phyloP scores from a whole-genome alignment of 2,113 vertebrate species.

The Microtus richardsoni region DNA sequence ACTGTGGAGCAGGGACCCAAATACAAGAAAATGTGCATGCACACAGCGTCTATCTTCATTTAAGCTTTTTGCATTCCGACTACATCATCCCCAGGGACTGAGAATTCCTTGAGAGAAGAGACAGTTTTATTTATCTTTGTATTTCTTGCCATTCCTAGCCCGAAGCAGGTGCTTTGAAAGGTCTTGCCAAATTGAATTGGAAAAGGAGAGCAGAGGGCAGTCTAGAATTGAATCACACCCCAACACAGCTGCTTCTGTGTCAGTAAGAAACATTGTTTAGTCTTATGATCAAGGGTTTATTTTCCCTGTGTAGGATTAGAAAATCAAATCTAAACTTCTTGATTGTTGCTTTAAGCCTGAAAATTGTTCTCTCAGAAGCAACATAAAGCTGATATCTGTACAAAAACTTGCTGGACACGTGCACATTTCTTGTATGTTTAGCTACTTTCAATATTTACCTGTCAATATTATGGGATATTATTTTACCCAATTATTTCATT shows the following conservation, averaged over 20 bases:
- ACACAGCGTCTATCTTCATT: background rate
- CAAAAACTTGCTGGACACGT: background rate
- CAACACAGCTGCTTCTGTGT: slow-evolving; percentile 1
- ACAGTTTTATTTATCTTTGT: background rate
- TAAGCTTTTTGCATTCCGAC: background rate
- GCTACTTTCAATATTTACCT: background rate
- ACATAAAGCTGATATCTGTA: background rate
- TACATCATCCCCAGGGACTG: background rate
- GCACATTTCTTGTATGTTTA: background rate
- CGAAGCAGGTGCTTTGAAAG: slow-evolving; percentile 45
- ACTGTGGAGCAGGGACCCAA: background rate
- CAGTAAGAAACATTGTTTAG: slow-evolving; percentile 30
- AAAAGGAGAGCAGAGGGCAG: slow-evolving; percentile 17
- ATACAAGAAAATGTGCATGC: background rate
- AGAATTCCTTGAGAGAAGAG: slow-evolving; percentile 19
- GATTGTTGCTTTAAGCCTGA: background rate
- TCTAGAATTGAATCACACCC: slow-evolving; percentile 46
- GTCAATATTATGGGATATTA: background rate
- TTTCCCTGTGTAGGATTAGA: background rate
- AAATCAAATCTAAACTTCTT: slow-evolving; percentile 32
- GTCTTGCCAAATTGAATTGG: slow-evolving; percentile 49
- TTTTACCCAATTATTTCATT: background rate
- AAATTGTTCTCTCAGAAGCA: background rate
- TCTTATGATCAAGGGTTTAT: background rate
- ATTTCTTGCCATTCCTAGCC: slow-evolving; percentile 16